Evolutionary conservation across 2,888 invertebrate species (phyloP).

Genomic region (Tetranychus truncatus): DNA sequence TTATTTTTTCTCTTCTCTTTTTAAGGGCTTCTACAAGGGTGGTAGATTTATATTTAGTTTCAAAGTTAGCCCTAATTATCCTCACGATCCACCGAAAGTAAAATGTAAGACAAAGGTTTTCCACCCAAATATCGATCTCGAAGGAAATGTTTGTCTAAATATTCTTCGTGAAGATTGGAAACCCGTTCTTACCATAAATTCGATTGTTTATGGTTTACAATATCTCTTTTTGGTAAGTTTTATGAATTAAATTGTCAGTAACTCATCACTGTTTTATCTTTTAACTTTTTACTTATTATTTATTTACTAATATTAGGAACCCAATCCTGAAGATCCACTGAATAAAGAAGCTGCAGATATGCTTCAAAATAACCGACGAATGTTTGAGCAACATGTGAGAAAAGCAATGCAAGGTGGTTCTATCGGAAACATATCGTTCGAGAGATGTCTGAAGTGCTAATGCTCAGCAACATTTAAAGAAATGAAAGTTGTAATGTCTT

Average conservation of each 20-base stretch:
- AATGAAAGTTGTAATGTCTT: not conserved
- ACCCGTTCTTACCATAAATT: conserved; percentile 89
- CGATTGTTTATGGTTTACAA: conserved; percentile 90
- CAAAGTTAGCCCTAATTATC: conserved; percentile 91
- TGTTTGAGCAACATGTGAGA: conserved; percentile 80
- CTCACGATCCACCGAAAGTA: conserved; percentile 94
- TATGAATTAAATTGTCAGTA: no score
- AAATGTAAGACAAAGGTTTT: conserved; percentile 88
- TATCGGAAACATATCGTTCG: conserved; percentile 81
- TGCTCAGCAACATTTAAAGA: not conserved
- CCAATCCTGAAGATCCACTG: conserved; percentile 8
- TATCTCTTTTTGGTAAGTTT: conserved; percentile 71
- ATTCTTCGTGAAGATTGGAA: conserved; percentile 85
- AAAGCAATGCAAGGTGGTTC: conserved; percentile 82
- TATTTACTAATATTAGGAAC: not conserved
- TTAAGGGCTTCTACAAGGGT: conserved; percentile 38
- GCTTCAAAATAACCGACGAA: conserved; percentile 71
- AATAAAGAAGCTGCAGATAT: conserved; percentile 47
- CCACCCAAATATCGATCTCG: conserved; percentile 93
- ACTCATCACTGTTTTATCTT: not conserved
- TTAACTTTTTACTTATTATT: conserved; percentile 43
- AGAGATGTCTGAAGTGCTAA: conserved; percentile 52
- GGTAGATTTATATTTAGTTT: conserved; percentile 91
- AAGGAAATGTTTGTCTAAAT: conserved; percentile 92
- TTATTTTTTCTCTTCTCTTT: not conserved